Conservation (phyloP, 2,888 invertebrate species). For the Coenonympha glycerion region DNA sequence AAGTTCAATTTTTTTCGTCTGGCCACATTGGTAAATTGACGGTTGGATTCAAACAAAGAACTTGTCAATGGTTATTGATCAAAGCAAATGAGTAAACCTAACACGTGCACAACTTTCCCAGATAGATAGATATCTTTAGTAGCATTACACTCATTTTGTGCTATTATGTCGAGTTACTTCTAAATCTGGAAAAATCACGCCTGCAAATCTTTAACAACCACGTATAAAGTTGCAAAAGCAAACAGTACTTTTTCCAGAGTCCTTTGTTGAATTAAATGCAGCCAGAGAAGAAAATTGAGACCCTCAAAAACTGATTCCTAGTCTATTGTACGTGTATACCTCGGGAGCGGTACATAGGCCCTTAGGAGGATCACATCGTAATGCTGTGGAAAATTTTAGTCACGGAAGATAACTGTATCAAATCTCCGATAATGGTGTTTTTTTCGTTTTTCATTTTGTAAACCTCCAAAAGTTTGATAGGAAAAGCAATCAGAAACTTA, state of each 20-base stretch:
- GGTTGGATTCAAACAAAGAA: constrained; percentile 15
- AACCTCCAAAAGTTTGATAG: constrained; percentile 76
- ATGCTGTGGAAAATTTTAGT: constrained; percentile 54
- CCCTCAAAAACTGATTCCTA: constrained; percentile 50
- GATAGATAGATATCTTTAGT: not conserved
- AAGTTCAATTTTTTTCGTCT: constrained; percentile 30
- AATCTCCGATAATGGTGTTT: constrained; percentile 63
- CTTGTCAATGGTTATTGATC: constrained; percentile 1
- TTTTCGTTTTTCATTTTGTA: constrained; percentile 47
- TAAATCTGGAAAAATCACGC: not conserved
- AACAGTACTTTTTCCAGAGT: not conserved
- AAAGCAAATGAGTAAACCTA: not conserved
- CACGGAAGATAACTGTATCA: constrained; percentile 60
- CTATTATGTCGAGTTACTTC: not conserved
- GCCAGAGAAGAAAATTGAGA: constrained; percentile 30
- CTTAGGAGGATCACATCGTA: constrained; percentile 59
- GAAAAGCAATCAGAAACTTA: constrained; percentile 63
- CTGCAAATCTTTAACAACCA: not conserved
- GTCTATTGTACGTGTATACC: constrained; percentile 42
- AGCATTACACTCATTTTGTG: not conserved
- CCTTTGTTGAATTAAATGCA: constrained; percentile 13
- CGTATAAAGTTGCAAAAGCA: not conserved
- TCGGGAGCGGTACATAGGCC: constrained; percentile 48
- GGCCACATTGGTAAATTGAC: constrained; percentile 21
- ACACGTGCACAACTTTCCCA: not conserved